Evolutionary conservation across 2,888 invertebrate species (phyloP).

Genomic region (Bibio marci): DNA sequence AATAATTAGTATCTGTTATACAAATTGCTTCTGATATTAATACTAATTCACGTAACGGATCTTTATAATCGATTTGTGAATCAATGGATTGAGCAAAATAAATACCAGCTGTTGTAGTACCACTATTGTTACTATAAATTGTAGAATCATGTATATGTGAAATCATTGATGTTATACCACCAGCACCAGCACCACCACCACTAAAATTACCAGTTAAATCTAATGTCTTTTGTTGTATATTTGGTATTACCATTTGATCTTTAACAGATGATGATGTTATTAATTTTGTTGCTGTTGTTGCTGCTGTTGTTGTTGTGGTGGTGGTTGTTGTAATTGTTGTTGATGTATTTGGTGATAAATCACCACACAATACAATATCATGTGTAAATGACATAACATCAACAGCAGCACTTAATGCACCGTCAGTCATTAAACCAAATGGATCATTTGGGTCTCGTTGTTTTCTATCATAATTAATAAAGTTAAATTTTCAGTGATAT

Average conservation of each 20-base stretch:
- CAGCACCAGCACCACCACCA: slow-evolving; percentile 6
- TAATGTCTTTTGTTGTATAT: too few species aligned
- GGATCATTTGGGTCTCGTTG: slow-evolving; percentile 21
- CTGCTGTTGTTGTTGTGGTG: slow-evolving; percentile 7
- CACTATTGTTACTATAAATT: slow-evolving; percentile 7
- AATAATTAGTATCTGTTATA: slow-evolving; percentile 21
- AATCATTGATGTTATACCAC: slow-evolving; percentile 4
- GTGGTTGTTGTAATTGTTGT: slow-evolving; percentile 1
- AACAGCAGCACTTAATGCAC: slow-evolving; percentile 55
- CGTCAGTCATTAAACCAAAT: slow-evolving; percentile 26
- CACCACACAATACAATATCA: slow-evolving; percentile 40
- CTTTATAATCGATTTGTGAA: slow-evolving; percentile 20
- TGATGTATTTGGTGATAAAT: slow-evolving; percentile 9
- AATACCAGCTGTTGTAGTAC: background rate
- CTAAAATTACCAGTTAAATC: slow-evolving; percentile 3
- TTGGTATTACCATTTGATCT: background rate
- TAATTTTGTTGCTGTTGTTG: background rate
- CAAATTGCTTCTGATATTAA: slow-evolving; percentile 32
- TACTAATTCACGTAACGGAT: slow-evolving; percentile 47
- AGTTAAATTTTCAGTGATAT: background rate
- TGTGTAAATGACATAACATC: slow-evolving; percentile 73
- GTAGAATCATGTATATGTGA: background rate
- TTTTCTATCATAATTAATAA: slow-evolving; percentile 8
- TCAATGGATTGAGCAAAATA: slow-evolving; percentile 5
- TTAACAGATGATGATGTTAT: background rate